Percentiles rank a stretch among this genome's conserved stretches.
Conservation (phyloP, 2,888 invertebrate species). For the Dysmachus trigonus region DNA sequence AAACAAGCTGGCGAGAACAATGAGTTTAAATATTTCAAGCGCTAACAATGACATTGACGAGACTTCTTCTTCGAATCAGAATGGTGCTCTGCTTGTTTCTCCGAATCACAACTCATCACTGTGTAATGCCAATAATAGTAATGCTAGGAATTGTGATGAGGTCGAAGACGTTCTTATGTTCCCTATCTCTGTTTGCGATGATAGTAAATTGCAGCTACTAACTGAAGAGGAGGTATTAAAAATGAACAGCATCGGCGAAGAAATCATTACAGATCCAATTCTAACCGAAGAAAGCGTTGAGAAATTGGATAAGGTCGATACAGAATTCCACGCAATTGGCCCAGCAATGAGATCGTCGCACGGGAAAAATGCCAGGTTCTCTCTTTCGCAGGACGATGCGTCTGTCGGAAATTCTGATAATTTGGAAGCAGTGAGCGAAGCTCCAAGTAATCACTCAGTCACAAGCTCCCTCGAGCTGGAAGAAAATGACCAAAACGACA, state of each 20-base stretch:
- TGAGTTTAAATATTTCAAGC: slow-evolving; percentile 56
- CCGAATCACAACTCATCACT: slow-evolving; percentile 57
- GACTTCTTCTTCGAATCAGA: not conserved
- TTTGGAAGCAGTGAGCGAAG: slow-evolving; percentile 93
- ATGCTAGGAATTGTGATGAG: slow-evolving; percentile 49
- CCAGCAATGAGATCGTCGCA: slow-evolving; percentile 63
- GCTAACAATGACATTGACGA: slow-evolving; percentile 46
- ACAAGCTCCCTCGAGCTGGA: slow-evolving; percentile 89
- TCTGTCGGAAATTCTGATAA: slow-evolving; percentile 93
- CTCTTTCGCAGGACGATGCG: slow-evolving; percentile 89
- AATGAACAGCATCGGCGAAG: slow-evolving; percentile 63
- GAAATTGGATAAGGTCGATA: slow-evolving; percentile 54
- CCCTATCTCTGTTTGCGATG: slow-evolving; percentile 69
- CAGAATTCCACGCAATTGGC: slow-evolving; percentile 53
- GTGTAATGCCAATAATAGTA: slow-evolving; percentile 47
- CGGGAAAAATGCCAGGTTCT: slow-evolving; percentile 75
- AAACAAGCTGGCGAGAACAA: slow-evolving; percentile 61
- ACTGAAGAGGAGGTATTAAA: slow-evolving; percentile 72
- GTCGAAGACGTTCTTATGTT: slow-evolving; percentile 74
- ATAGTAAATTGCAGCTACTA: slow-evolving; percentile 73
- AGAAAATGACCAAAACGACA: slow-evolving; percentile 88
- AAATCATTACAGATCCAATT: slow-evolving; percentile 53
- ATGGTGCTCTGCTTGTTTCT: slow-evolving; percentile 49
- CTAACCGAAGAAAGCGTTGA: slow-evolving; percentile 56
- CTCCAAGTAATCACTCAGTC: slow-evolving; percentile 94